Conservation (phyloP, 2,113 vertebrate species). For the Phasianus colchicus region DNA sequence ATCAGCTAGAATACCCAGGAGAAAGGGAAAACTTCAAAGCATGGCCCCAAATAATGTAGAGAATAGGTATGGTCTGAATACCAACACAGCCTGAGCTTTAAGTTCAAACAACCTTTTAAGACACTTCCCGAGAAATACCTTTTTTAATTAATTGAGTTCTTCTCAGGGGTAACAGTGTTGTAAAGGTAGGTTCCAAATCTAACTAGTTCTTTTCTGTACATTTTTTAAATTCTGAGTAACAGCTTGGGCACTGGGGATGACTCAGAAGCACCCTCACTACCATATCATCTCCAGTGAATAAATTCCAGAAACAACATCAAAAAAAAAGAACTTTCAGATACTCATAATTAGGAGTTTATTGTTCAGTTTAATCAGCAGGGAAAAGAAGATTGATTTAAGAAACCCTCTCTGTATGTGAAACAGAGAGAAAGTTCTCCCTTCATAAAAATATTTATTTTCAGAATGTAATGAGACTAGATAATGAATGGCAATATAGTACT, state of each 20-base stretch:
- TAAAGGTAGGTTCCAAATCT: constrained; percentile 49
- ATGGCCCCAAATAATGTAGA: constrained; percentile 38
- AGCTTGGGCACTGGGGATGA: not conserved
- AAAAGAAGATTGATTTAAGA: not conserved
- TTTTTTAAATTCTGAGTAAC: not conserved
- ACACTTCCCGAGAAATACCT: constrained; percentile 70
- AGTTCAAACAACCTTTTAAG: constrained; percentile 71
- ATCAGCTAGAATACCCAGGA: constrained; percentile 67
- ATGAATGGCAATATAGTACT: not conserved
- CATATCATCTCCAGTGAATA: constrained; percentile 11
- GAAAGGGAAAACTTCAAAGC: constrained; percentile 72
- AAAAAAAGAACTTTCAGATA: not conserved
- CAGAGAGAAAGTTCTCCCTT: not conserved
- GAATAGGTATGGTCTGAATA: constrained; percentile 62
- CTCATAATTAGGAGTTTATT: constrained; percentile 49
- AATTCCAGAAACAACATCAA: constrained; percentile 32
- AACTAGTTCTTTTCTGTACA: not conserved
- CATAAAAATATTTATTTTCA: constrained; percentile 18
- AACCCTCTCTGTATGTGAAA: not conserved
- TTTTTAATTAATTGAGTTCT: constrained; percentile 78
- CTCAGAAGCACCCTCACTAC: constrained; percentile 13
- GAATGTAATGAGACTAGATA: not conserved
- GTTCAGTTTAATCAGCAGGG: constrained; percentile 19
- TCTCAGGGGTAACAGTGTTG: constrained; percentile 54
- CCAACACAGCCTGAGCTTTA: constrained; percentile 60